phyloP scores from a whole-genome alignment of 2,113 vertebrate species.

The Pachyramphus minor region DNA sequence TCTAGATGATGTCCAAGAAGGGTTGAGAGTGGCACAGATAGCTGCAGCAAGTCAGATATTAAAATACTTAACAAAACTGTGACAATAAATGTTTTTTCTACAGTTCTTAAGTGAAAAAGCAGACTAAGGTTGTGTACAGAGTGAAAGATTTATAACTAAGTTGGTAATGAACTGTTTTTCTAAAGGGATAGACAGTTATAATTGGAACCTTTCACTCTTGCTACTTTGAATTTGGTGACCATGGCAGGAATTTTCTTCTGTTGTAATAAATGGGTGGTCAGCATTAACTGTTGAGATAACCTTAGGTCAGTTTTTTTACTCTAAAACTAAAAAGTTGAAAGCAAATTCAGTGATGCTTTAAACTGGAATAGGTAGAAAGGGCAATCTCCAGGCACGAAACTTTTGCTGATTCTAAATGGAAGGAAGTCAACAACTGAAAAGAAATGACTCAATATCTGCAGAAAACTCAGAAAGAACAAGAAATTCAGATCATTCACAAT shows the following conservation, averaged over 20 bases:
- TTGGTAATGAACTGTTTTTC: neutral
- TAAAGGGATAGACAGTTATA: neutral
- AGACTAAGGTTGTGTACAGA: neutral
- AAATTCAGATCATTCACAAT: neutral
- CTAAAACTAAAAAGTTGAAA: neutral
- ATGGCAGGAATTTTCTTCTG: neutral
- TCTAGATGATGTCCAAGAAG: neutral
- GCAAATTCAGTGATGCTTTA: neutral
- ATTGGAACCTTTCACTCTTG: neutral
- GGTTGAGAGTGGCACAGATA: fast-evolving
- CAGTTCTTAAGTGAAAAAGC: neutral
- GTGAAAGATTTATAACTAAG: neutral
- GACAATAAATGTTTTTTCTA: neutral
- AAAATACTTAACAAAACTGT: neutral
- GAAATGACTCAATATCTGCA: neutral
- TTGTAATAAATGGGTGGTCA: neutral
- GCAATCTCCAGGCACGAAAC: neutral
- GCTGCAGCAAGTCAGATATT: neutral
- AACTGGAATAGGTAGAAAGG: neutral
- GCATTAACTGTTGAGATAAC: neutral
- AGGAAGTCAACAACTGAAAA: neutral
- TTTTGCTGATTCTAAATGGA: neutral
- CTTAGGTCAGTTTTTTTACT: neutral
- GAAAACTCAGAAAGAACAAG: neutral
- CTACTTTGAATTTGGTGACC: neutral